Conservation (phyloP, 1,140 invertebrate genomes). For the Myzus persicae region DNA sequence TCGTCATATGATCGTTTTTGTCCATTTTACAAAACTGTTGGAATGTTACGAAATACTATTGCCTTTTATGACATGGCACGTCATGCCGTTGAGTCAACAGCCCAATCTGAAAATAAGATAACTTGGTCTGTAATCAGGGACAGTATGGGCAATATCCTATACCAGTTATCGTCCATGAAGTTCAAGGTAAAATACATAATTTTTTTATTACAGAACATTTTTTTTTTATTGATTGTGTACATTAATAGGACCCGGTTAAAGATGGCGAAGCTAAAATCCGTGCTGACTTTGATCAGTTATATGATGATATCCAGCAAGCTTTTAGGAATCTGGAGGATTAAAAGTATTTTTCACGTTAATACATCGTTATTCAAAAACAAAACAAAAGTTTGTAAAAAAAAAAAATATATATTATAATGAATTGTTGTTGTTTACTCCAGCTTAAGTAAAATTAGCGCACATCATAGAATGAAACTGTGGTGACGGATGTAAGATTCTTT, state of each 20-base stretch:
- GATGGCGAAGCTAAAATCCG: slow-evolving; percentile 98
- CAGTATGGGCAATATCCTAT: slow-evolving; percentile 94
- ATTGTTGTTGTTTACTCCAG: slow-evolving; percentile 55
- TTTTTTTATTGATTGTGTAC: slow-evolving; percentile 44
- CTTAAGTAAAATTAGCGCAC: slow-evolving; percentile 48
- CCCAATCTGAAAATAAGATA: slow-evolving; percentile 98
- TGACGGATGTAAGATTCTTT: slow-evolving; percentile 51
- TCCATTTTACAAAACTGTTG: slow-evolving; percentile 99
- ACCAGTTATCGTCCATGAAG: slow-evolving; percentile 99
- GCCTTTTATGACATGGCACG: slow-evolving; percentile 97
- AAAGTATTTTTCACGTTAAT: slow-evolving; percentile 61
- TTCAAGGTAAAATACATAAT: slow-evolving; percentile 81
- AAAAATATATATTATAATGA: slow-evolving; percentile 48
- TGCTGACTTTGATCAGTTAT: slow-evolving; percentile 92
- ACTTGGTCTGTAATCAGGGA: slow-evolving; percentile 98
- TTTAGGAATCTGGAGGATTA: slow-evolving; percentile 99
- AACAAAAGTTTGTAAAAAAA: slow-evolving; percentile 49
- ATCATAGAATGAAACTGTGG: slow-evolving; percentile 57
- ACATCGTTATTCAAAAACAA: slow-evolving; percentile 47
- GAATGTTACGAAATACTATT: slow-evolving; percentile 99
- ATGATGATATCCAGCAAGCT: slow-evolving; percentile 94
- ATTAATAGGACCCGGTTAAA: slow-evolving; percentile 90
- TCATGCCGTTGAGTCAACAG: slow-evolving; percentile 96
- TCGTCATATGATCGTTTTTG: slow-evolving; percentile 97
- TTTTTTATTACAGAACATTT: not conserved